Conservation (phyloP, 2,888 invertebrate genomes). For the Nudaria mundana region DNA sequence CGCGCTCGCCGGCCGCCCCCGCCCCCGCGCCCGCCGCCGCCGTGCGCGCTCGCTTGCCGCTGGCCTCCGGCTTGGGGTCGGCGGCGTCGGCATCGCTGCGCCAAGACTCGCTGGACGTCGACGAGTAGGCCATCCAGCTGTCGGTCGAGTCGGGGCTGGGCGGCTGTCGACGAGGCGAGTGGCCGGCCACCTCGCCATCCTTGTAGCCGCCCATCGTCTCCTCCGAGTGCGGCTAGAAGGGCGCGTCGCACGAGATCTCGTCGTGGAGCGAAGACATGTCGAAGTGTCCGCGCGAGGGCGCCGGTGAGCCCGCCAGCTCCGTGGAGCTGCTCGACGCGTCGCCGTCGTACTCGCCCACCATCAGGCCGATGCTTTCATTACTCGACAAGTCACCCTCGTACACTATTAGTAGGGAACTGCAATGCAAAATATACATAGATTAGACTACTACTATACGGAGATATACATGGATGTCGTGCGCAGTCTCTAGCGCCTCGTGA, state of each 20-base stretch:
- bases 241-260: constrained; percentile 58
- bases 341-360: constrained; percentile 82
- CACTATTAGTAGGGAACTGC: constrained; percentile 91
- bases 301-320: constrained; percentile 81
- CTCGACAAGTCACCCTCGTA: constrained; percentile 87
- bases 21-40: constrained; percentile 27
- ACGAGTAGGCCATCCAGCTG: constrained; percentile 91
- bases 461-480: too few species aligned
- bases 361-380: constrained; percentile 36
- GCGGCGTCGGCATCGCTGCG: constrained; percentile 74
- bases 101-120: constrained; percentile 84
- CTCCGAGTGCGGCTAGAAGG: constrained; percentile 87
- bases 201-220: constrained; percentile 89
- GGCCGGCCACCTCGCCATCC: constrained; percentile 61
- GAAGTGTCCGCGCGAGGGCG: constrained; percentile 79
- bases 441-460: too few species aligned
- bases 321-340: constrained; percentile 88
- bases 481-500: too few species aligned
- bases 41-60: too few species aligned
- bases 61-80: constrained; percentile 20
- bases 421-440: constrained; percentile 44
- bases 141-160: constrained; percentile 87
- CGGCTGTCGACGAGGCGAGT: constrained; percentile 78
- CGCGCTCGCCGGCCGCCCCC: constrained; percentile 69
- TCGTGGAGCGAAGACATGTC: constrained; percentile 76